Evolutionary conservation across 2,113 vertebrate species (phyloP), one percentile per base, ranked within the genome.

Genomic region (Rhynchomys soricoides): DNA sequence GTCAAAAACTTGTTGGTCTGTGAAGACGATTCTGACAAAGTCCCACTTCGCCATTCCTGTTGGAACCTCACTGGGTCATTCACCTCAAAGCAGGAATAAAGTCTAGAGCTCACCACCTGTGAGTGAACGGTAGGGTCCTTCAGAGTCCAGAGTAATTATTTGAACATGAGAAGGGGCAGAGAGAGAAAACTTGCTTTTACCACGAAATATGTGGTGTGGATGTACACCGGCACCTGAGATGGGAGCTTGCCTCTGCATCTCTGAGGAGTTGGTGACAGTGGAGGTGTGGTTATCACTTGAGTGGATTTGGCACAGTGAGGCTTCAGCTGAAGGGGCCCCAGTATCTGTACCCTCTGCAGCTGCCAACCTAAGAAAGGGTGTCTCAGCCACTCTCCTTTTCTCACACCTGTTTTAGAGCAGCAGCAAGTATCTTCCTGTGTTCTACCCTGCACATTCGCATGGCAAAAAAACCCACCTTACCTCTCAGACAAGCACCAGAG

Each of bases 391-490:
- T 70, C 59, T 21, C 11, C 26, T 95, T 37, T 59, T 50, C 21
- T 86, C 48, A 48, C 71, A 22, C 3, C 4, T 9, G 29, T 21
- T 37, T 40, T 57, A 68, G 31, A 89, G 29, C 89, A 86, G 37
- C 45, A 66, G 15, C 7, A 62, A 52, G 12, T 57, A n/a, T 88
- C 50, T 75, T 88, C 68, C 71, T 81, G 11, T 37, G 45, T 40
- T 78, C 81, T 71, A 40, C 93, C 79, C 70, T 92, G 79, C 74
- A 71, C 66, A 91, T 62, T 66, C 45, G 86, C 85, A 85, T 66
- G 87, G 73, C 57, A 95, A 70, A 88, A 10, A 64, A 64, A 62
- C 6, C 21, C 31, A 15, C 12, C 31, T 89, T 43, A 78, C 86
- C 66, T 95, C 71, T 66, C n/a, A 94, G 57, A 86, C 48, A 93